Evolutionary conservation across 2,888 invertebrate species (phyloP).

Genomic region (Ganaspis brasiliensis): DNA sequence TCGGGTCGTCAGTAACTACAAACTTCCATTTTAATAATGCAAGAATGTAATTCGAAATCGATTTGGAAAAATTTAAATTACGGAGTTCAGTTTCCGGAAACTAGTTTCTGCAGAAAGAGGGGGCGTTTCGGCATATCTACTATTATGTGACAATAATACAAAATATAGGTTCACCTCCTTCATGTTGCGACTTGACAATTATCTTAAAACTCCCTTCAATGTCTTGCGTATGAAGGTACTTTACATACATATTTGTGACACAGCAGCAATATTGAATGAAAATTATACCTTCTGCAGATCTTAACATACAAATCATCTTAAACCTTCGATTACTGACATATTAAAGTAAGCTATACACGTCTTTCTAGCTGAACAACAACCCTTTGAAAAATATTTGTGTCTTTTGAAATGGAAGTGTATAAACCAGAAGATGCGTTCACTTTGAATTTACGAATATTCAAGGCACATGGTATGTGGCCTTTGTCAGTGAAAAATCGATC

Average conservation of each 20-base stretch:
- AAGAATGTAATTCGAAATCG: not conserved
- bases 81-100: not conserved
- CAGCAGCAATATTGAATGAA: too few relatives aligned
- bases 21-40: too few relatives aligned
- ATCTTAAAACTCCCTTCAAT: too few relatives aligned
- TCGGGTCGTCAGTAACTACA: too few relatives aligned
- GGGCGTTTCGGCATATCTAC: not conserved
- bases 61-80: not conserved
- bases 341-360: not conserved
- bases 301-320: slow-evolving; percentile 19
- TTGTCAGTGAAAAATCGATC: not conserved
- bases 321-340: not conserved
- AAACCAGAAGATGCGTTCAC: slow-evolving; percentile 10
- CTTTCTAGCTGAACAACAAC: not conserved
- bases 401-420: not conserved
- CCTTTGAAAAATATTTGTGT: not conserved
- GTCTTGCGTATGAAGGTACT: too few relatives aligned
- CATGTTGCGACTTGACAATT: too few relatives aligned
- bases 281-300: too few relatives aligned
- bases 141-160: not conserved
- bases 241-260: too few relatives aligned
- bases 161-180: not conserved
- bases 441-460: not conserved
- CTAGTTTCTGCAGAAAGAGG: not conserved
- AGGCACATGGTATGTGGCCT: not conserved